phyloP scores from a whole-genome alignment of 2,888 invertebrate species.

The Ornithoptera alexandrae region DNA sequence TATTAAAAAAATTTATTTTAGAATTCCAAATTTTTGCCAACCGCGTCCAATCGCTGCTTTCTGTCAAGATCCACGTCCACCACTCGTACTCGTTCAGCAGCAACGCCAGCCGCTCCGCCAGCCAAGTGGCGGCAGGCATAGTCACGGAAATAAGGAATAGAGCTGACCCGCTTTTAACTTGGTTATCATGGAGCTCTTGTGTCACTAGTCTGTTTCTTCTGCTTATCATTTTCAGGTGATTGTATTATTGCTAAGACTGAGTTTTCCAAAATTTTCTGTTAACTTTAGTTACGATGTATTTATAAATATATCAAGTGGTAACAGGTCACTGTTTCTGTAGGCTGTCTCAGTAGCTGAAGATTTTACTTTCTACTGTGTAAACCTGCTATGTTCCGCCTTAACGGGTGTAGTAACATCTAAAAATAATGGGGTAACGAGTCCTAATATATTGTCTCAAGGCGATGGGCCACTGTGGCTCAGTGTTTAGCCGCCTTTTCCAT shows the following conservation, averaged over 20 bases:
- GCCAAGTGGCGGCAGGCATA: slow-evolving; percentile 80
- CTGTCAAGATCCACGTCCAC: slow-evolving; percentile 50
- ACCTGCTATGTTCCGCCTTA: no score
- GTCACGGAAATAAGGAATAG: slow-evolving; percentile 81
- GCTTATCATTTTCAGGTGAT: slow-evolving; percentile 81
- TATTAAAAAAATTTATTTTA: slow-evolving; percentile 33
- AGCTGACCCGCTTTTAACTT: slow-evolving; percentile 78
- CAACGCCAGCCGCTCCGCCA: slow-evolving; percentile 52
- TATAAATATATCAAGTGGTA: no score
- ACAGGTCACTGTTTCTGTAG: no score
- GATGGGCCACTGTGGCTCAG: no score
- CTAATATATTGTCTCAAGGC: no score
- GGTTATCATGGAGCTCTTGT: slow-evolving; percentile 83
- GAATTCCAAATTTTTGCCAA: slow-evolving; percentile 52
- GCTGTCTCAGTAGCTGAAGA: no score
- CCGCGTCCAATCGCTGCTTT: slow-evolving; percentile 49
- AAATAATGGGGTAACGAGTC: no score
- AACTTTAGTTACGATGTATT: no score
- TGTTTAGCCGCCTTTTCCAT: no score
- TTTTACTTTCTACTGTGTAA: no score
- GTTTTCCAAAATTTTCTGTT: no score
- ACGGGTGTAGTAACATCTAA: no score
- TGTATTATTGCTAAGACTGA: background rate
- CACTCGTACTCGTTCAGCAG: slow-evolving; percentile 57
- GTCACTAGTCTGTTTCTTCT: slow-evolving; percentile 82